Conservation (phyloP, 2,113 vertebrate species). For the Phoxinus phoxinus region DNA sequence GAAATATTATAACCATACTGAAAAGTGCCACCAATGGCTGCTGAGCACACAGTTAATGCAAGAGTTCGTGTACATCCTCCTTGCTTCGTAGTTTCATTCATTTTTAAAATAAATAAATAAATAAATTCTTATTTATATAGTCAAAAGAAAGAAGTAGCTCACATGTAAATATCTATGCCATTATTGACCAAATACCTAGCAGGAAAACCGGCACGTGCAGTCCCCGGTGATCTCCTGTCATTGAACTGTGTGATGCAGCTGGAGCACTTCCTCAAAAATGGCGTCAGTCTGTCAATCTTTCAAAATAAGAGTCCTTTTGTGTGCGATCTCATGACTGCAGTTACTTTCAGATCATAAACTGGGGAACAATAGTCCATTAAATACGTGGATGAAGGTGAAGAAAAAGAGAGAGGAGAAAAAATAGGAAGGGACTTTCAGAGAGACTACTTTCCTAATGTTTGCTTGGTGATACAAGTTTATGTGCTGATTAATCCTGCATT, state of each 20-base stretch:
- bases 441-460: no score
- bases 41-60: conserved; percentile 80
- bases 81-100: conserved; percentile 1
- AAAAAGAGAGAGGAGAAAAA: no score
- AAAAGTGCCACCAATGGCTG: conserved; percentile 90
- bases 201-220: not conserved
- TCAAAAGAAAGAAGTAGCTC: not conserved
- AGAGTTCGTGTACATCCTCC: conserved; percentile 73
- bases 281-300: not conserved
- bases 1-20: conserved; percentile 93
- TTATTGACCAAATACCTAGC: not conserved
- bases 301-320: conserved; percentile 6
- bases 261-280: not conserved
- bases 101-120: conserved; percentile 3
- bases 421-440: no score
- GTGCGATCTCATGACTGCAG: no score
- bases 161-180: not conserved
- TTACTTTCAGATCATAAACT: no score
- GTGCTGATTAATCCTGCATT: no score
- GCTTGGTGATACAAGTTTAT: no score
- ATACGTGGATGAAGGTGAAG: no score
- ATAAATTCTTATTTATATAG: not conserved
- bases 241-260: not conserved
- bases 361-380: no score
- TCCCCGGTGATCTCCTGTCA: not conserved